Base-by-base conservation (phyloP, 2,113 vertebrate species). In the Jaculus jaculus region DNA sequence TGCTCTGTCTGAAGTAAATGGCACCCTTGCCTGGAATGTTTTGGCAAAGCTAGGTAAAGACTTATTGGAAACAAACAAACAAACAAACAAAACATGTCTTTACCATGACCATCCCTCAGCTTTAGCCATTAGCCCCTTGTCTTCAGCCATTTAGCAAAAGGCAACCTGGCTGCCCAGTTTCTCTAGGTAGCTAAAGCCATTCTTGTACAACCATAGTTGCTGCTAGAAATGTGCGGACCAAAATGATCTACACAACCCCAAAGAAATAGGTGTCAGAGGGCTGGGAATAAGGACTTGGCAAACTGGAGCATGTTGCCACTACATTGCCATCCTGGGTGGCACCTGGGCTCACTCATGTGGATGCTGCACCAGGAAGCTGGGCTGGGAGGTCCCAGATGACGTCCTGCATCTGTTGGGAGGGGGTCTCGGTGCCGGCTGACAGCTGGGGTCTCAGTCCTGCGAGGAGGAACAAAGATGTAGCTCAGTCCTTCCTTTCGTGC, bases 101-200 rank as follows among this genome's bases (percentile, higher is more conserved):
- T 99, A 98, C 99, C 0, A 84, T 99, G 39, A 99, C 99, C 96
- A 98, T 99, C 97, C 98, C 98, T 98, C 98, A 15, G 98, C 98
- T 15, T 95, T 99, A 94, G 97, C 98, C 0, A 99, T 99, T 47
- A 47, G 42, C 42, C 42, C 5, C 8, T 47, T 99, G 94, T 99
- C 68, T 97, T 97, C 74, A 94, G 42, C 42, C 42, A 98, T 94
- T 98, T 98, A 23, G 97, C 98, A 0, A 96, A 89, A 96, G 97
- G 98, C 39, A 90, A 97, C 87, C 99, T 98, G 0, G 96, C 98
- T 17, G 89, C 92, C 61, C 98, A 99, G 74, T 99, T 99, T 96
- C 91, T 85, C 39, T 96, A 98, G 98, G 98, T 99, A 91, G 1
- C 51, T 60, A 88, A 97, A 6, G n/a, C 21, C 8, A 34, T 79